Base-by-base conservation (phyloP, 2,888 invertebrate genomes). In the Melanargia galathea region DNA sequence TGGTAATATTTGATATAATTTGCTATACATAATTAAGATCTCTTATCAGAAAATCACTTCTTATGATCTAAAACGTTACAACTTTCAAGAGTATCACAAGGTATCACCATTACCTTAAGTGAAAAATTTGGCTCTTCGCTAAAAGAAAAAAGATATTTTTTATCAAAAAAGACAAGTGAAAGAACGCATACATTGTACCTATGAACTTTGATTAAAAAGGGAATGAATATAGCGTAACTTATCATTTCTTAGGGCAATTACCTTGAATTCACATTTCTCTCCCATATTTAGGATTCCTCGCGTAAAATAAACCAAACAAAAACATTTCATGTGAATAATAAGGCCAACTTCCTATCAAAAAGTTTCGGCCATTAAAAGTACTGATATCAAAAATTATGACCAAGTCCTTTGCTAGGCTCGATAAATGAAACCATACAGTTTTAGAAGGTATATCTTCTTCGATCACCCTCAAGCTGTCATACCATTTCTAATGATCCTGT, bases 171-270 rank as follows among this genome's bases (percentile, higher is more conserved):
- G 2, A 24, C 26, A 26, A 26, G 48, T 49, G 48, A 49, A 49
- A 52, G 33, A 52, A 20, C 33, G 51, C 51, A 52, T 52, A 52
- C 20, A 35, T 52, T 20, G 20, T 52, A 30, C 7, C 7, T 30
- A 16, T 33, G 52, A 35, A 20, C 35, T 51, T 52, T 52, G 52
- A 52, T 55, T 55, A 55, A 40, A 55, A 55, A 43, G 40, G 55
- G 18, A 43, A 55, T 38, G 26, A 40, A 55, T 40, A 55, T 24
- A 43, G 40, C 16, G 55, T 55, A 43, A 55, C 43, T 55, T 55
- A 26, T 40, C 55, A 55, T 55, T 40, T 24, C 40, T 55, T 11
- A 26, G 38, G 35, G 43, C 55, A 40, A 40, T 55, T 55, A 55
- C 55, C 55, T 55, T n/a, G 40, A 24, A 55, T 40, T 55, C 26